Conservation (phyloP, 2,113 vertebrate genomes). For the Daboia siamensis region DNA sequence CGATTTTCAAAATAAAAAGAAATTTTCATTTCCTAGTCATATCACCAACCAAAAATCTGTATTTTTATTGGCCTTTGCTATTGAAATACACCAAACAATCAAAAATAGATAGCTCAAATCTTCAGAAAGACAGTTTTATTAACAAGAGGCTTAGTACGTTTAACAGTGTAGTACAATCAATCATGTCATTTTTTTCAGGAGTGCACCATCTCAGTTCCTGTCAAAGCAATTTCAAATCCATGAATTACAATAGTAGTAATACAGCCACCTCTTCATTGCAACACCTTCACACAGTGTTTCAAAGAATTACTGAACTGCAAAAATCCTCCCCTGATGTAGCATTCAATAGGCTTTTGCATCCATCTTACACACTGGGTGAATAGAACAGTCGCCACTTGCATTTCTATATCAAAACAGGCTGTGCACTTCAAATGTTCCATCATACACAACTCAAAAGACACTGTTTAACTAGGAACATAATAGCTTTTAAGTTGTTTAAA, state of each 20-base stretch:
- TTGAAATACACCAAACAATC: constrained; percentile 69
- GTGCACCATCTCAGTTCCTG: constrained; percentile 67
- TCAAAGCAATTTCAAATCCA: constrained; percentile 66
- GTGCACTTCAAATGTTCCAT: constrained; percentile 66
- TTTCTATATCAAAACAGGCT: constrained; percentile 65
- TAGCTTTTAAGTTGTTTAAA: constrained; percentile 57
- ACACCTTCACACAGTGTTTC: constrained; percentile 69
- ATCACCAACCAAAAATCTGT: constrained; percentile 63
- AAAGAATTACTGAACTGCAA: constrained; percentile 59
- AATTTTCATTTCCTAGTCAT: constrained; percentile 65
- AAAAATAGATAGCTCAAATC: constrained; percentile 67
- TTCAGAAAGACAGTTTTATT: constrained; percentile 88
- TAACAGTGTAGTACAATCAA: constrained; percentile 83
- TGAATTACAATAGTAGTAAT: constrained; percentile 70
- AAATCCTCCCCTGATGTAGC: constrained; percentile 59
- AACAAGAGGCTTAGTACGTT: constrained; percentile 78
- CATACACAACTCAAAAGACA: constrained; percentile 71
- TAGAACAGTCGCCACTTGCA: constrained; percentile 73
- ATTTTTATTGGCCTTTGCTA: constrained; percentile 61
- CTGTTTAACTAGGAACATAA: constrained; percentile 48
- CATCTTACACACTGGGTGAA: constrained; percentile 66
- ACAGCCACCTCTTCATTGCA: constrained; percentile 68
- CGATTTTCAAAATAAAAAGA: constrained; percentile 58
- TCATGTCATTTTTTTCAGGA: constrained; percentile 69
- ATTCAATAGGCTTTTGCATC: constrained; percentile 65